Evolutionary conservation across 2,113 vertebrate species (phyloP).

Genomic region (Gymnogyps californianus): DNA sequence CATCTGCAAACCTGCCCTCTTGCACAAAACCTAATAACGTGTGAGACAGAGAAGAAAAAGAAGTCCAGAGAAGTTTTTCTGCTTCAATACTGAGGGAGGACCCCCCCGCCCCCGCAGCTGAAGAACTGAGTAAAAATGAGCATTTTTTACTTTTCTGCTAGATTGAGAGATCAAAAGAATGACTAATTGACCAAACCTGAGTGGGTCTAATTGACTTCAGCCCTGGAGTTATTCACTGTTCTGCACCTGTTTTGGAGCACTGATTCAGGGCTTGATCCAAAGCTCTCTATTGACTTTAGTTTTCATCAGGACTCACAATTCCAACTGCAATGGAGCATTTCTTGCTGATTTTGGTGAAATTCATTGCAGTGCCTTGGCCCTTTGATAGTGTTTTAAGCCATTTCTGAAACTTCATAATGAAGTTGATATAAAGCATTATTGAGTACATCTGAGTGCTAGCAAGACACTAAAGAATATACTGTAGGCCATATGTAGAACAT

Average conservation of each 20-base stretch:
- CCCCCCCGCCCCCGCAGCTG: background rate
- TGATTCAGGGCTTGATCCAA: background rate
- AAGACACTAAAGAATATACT: background rate
- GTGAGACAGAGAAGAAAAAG: background rate
- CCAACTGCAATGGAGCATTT: background rate
- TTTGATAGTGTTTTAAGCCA: background rate
- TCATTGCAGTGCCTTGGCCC: background rate
- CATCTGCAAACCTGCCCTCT: background rate
- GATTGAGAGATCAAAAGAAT: constrained; percentile 36
- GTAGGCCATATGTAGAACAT: background rate
- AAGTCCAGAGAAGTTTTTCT: background rate
- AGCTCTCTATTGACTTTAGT: background rate
- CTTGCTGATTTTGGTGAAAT: background rate
- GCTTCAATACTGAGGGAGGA: background rate
- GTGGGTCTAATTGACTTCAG: constrained; percentile 23
- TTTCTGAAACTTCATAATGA: background rate
- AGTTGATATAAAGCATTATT: background rate
- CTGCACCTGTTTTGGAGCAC: constrained; percentile 5
- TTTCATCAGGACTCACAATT: background rate
- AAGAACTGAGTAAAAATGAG: background rate
- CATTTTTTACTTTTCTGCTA: background rate
- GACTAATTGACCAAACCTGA: constrained; percentile 3
- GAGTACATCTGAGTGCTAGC: background rate
- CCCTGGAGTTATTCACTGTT: background rate
- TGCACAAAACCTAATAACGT: background rate